Percentiles rank a stretch among this genome's conserved stretches.
phyloP scores from a whole-genome alignment of 2,888 invertebrate genomes.

The Tachina lurida region DNA sequence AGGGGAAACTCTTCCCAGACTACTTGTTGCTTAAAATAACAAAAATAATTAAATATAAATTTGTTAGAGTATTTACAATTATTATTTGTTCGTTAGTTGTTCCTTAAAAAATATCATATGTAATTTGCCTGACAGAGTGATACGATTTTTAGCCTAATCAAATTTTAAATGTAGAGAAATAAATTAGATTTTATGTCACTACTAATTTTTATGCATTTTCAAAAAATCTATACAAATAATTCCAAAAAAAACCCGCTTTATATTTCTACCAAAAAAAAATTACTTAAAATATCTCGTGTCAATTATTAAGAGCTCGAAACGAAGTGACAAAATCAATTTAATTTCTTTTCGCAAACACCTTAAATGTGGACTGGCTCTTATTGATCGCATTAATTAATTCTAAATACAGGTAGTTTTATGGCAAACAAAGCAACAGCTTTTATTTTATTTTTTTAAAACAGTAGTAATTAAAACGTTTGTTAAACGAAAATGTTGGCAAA shows the following conservation, averaged over 20 bases:
- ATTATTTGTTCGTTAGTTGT: no score
- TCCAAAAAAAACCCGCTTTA: constrained; percentile 21
- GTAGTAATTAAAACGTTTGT: constrained; percentile 67
- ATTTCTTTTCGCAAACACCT: constrained; percentile 47
- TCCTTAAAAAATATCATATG: no score
- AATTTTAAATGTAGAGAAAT: no score
- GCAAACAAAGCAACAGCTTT: constrained; percentile 44
- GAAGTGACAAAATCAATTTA: constrained; percentile 40
- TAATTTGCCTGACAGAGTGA: no score
- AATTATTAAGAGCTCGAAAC: constrained; percentile 20
- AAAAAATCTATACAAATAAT: not conserved
- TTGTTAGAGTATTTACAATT: no score
- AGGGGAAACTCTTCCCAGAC: no score
- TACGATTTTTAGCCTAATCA: no score
- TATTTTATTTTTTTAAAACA: constrained; percentile 21
- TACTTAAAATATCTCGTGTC: constrained; percentile 24
- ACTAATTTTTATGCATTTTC: not conserved
- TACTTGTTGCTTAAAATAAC: no score
- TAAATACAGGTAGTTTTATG: constrained; percentile 61
- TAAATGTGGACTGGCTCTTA: constrained; percentile 32
- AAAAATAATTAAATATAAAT: no score
- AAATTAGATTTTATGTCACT: no score
- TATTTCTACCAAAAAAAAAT: not conserved
- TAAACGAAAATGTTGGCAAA: constrained; percentile 55
- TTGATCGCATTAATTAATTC: constrained; percentile 55